Conservation (phyloP, 2,113 vertebrate genomes). For the Xiphophorus couchianus region DNA sequence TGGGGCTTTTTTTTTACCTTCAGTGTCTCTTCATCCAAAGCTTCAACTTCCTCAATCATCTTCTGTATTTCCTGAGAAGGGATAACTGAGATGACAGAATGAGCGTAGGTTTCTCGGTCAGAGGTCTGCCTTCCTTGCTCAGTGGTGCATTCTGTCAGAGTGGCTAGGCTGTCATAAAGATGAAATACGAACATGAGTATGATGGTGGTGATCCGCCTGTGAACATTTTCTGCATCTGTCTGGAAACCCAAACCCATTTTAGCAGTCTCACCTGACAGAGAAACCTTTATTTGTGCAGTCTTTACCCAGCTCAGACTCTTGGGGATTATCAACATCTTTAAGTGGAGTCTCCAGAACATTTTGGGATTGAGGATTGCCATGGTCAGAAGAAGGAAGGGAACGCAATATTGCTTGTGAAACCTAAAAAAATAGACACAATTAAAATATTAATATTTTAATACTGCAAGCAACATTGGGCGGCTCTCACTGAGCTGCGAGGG, state of each 20-base stretch:
- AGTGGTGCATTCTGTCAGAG: conserved; percentile 84
- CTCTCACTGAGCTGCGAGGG: no score
- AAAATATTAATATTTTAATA: no score
- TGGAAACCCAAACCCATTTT: neutral
- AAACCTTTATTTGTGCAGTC: conserved; percentile 83
- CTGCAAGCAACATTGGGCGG: no score
- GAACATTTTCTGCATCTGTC: neutral
- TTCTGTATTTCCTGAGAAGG: conserved; percentile 82
- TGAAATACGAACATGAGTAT: neutral
- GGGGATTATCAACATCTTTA: conserved; percentile 10
- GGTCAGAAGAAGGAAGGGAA: conserved; percentile 76
- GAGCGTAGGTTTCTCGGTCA: conserved; percentile 67
- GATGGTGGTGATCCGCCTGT: neutral
- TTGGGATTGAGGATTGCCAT: conserved; percentile 1
- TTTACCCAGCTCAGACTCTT: conserved; percentile 22
- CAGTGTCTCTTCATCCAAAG: conserved; percentile 85
- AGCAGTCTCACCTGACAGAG: conserved; percentile 86
- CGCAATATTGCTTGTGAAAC: conserved; percentile 92
- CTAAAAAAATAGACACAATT: conserved; percentile 13
- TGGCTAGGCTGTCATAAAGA: conserved; percentile 82
- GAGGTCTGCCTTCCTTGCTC: conserved; percentile 68
- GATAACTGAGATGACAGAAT: conserved; percentile 89
- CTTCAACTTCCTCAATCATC: conserved; percentile 89
- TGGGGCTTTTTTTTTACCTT: conserved; percentile 77
- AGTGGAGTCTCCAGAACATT: neutral